phyloP scores from a whole-genome alignment of 2,113 vertebrate species.

The Amblyopsis rosae region DNA sequence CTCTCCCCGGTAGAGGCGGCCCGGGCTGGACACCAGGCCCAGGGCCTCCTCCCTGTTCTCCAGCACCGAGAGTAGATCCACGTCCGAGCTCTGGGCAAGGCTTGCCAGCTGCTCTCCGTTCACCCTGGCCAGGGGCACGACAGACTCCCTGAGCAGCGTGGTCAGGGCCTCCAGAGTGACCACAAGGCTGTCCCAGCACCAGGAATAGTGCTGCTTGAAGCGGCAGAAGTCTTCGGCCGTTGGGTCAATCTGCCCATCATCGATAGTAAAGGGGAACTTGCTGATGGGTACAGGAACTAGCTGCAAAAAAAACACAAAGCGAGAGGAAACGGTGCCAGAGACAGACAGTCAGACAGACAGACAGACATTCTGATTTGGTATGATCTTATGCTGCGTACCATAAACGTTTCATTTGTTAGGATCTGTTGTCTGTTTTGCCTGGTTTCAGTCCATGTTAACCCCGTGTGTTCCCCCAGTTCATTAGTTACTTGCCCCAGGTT shows the following conservation, averaged over 20 bases:
- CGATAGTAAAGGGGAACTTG: slow-evolving; percentile 61
- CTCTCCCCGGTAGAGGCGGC: slow-evolving; percentile 81
- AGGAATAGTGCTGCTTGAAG: slow-evolving; percentile 74
- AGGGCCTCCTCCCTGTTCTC: slow-evolving; percentile 73
- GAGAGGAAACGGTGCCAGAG: slow-evolving; percentile 2
- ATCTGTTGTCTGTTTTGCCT: too few species aligned
- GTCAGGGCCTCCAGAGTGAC: slow-evolving; percentile 67
- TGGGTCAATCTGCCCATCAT: slow-evolving; percentile 67
- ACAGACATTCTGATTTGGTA: too few species aligned
- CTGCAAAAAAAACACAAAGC: slow-evolving; percentile 49
- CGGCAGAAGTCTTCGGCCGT: slow-evolving; percentile 69
- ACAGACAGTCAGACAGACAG: too few species aligned
- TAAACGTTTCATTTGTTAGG: too few species aligned
- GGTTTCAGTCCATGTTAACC: too few species aligned
- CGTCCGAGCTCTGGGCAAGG: slow-evolving; percentile 52
- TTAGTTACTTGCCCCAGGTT: too few species aligned
- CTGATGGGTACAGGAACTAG: slow-evolving; percentile 4
- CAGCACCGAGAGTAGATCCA: slow-evolving; percentile 69
- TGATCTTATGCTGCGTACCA: too few species aligned
- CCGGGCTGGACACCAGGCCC: slow-evolving; percentile 64
- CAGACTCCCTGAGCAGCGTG: slow-evolving; percentile 77
- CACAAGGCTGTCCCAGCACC: slow-evolving; percentile 71
- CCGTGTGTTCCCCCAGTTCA: too few species aligned
- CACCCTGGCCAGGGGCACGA: slow-evolving; percentile 75
- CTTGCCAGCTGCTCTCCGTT: slow-evolving; percentile 63